A percentile compares a stretch with the other conserved stretches of the same genome.
Evolutionary conservation across 2,113 vertebrate species (phyloP).

Genomic region (Nibea coibor): DNA sequence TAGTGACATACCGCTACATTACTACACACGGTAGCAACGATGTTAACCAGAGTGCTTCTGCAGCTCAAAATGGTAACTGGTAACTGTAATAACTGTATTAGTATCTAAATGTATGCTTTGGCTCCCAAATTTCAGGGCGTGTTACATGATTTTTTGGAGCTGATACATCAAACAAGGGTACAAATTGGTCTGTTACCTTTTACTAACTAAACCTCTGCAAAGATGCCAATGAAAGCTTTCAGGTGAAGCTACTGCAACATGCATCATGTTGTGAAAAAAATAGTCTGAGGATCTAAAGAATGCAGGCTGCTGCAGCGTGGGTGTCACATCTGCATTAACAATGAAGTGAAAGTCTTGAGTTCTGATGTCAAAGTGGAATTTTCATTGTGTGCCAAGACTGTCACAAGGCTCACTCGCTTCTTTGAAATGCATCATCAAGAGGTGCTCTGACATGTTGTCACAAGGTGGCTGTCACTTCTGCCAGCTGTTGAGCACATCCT

Average conservation of each 20-base stretch:
- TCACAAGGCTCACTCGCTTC: slow-evolving; percentile 30
- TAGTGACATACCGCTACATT: not conserved
- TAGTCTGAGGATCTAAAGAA: slow-evolving; percentile 2
- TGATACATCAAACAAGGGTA: not conserved
- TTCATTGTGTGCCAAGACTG: slow-evolving; percentile 51
- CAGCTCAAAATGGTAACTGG: not conserved
- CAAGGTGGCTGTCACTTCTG: slow-evolving; percentile 52
- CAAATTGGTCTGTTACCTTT: not conserved
- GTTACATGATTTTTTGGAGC: not conserved
- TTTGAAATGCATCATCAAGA: slow-evolving; percentile 65
- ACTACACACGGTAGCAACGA: slow-evolving; percentile 3
- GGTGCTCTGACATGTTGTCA: slow-evolving; percentile 39
- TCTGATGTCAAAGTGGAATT: slow-evolving; percentile 50
- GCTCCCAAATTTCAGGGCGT: not conserved
- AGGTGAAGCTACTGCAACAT: not conserved
- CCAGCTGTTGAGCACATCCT: slow-evolving; percentile 62
- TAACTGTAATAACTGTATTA: not conserved
- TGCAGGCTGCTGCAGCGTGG: not conserved
- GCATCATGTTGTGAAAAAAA: not conserved
- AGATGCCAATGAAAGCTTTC: not conserved
- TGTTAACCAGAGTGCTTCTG: not conserved
- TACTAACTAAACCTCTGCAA: not conserved
- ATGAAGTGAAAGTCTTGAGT: slow-evolving; percentile 38
- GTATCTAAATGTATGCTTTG: not conserved
- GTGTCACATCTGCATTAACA: slow-evolving; percentile 48